phyloP scores from a whole-genome alignment of 2,797 vertebrate genomes.

The Anguilla obscura region DNA sequence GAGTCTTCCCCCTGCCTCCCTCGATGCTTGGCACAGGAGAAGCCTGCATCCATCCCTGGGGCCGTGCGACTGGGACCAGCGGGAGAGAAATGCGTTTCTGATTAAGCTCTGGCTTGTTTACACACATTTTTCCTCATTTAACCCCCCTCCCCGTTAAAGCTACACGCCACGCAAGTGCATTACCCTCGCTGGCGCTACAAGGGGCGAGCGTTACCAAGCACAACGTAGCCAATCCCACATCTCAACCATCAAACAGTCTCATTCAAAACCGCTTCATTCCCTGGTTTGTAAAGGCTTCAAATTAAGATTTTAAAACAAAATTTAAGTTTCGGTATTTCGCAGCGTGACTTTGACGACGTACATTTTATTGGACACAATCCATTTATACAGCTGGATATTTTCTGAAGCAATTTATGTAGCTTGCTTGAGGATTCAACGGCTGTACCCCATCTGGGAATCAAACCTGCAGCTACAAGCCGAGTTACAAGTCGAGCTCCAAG shows the following conservation, averaged over 20 bases:
- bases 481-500: no score
- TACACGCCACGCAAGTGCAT: conserved; percentile 24
- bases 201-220: background rate
- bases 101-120: conserved; percentile 39
- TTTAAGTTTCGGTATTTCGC: background rate
- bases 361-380: background rate
- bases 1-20: conserved; percentile 12
- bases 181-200: background rate
- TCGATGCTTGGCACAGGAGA: conserved; percentile 8
- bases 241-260: background rate
- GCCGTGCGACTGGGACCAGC: background rate
- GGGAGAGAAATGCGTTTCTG: conserved; percentile 11
- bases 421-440: no score
- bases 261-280: background rate
- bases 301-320: background rate
- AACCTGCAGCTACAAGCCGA: no score
- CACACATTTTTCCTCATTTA: conserved; percentile 44
- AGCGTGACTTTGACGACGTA: background rate
- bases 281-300: background rate
- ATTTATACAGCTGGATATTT: background rate
- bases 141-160: conserved; percentile 13
- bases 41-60: background rate
- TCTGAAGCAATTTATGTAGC: background rate
- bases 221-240: background rate
- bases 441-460: no score